Evolutionary conservation across 2,113 vertebrate genomes (phyloP).

Genomic region (Siniperca chuatsi): DNA sequence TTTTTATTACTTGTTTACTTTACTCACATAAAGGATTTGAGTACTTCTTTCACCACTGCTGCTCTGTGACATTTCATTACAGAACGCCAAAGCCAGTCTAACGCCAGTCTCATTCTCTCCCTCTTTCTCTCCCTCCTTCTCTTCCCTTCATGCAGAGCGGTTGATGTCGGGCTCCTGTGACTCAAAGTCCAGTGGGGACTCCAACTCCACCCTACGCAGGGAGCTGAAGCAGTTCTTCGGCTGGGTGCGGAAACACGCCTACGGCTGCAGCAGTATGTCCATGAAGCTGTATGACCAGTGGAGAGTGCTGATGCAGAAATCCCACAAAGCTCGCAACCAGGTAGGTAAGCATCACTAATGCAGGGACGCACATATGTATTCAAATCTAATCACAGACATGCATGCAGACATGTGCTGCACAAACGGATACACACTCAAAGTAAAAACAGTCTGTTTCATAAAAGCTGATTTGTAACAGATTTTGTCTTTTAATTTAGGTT

Average conservation of each 20-base stretch:
- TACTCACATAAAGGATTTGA: neutral
- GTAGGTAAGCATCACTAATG: conserved; percentile 89
- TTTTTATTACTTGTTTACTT: no score
- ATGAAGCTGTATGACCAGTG: conserved; percentile 99
- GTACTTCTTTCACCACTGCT: neutral
- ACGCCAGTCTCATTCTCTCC: neutral
- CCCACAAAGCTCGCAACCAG: conserved; percentile 98
- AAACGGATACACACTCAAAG: neutral
- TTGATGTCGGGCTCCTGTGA: conserved; percentile 89
- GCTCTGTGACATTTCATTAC: neutral
- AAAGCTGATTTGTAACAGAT: conserved; percentile 51
- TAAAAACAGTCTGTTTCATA: neutral
- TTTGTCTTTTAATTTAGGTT: conserved; percentile 86
- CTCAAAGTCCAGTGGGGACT: conserved; percentile 91
- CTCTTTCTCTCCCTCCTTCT: neutral
- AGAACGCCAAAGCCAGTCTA: neutral
- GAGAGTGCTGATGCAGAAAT: conserved; percentile 98
- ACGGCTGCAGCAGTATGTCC: conserved; percentile 95
- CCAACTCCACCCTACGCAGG: conserved; percentile 93
- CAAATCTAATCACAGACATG: neutral
- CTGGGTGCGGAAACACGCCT: conserved; percentile 96
- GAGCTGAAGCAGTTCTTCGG: conserved; percentile 99
- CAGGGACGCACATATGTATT: conserved; percentile 11
- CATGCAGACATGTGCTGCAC: conserved; percentile 11
- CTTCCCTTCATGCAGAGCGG: conserved; percentile 78